Evolutionary conservation across 2,113 vertebrate species (phyloP).

Genomic region (Siphamia tubifer): DNA sequence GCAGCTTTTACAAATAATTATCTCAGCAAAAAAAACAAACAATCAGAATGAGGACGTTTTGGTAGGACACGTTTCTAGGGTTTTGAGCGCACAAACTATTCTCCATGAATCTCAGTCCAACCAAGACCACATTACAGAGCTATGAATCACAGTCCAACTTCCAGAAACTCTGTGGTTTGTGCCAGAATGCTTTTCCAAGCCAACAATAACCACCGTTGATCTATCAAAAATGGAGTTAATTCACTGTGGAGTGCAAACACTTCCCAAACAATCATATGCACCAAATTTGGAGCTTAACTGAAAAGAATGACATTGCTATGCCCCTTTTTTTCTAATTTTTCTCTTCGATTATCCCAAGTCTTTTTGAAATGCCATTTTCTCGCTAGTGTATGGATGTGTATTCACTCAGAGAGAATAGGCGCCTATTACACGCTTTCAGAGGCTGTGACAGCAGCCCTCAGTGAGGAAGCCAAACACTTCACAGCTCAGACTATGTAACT

Average conservation of each 20-base stretch:
- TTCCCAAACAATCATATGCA: conserved; percentile 31
- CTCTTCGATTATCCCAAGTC: conserved; percentile 54
- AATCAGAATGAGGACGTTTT: too few species aligned
- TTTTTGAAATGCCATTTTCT: conserved; percentile 63
- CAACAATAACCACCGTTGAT: conserved; percentile 27
- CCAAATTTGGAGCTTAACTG: conserved; percentile 42
- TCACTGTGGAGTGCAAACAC: conserved; percentile 21
- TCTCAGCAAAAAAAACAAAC: conserved; percentile 15
- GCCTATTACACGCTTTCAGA: conserved; percentile 75
- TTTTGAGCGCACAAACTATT: conserved; percentile 18
- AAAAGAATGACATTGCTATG: conserved; percentile 50
- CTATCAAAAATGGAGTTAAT: conserved; percentile 32
- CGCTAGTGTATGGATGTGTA: conserved; percentile 50
- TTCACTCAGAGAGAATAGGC: conserved; percentile 70
- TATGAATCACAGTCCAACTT: conserved; percentile 27
- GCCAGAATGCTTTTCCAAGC: conserved; percentile 25
- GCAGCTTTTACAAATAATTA: not conserved
- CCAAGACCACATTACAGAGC: conserved; percentile 9
- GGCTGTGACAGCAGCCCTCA: conserved; percentile 75
- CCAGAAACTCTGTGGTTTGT: conserved; percentile 2
- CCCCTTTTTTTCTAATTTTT: conserved; percentile 36
- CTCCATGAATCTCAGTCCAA: conserved; percentile 34
- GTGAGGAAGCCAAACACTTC: conserved; percentile 72
- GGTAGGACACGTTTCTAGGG: conserved; percentile 21
- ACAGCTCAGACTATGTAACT: conserved; percentile 65